phyloP scores from a whole-genome alignment of 2,113 vertebrate genomes.

The Campylomormyrus tamandua region DNA sequence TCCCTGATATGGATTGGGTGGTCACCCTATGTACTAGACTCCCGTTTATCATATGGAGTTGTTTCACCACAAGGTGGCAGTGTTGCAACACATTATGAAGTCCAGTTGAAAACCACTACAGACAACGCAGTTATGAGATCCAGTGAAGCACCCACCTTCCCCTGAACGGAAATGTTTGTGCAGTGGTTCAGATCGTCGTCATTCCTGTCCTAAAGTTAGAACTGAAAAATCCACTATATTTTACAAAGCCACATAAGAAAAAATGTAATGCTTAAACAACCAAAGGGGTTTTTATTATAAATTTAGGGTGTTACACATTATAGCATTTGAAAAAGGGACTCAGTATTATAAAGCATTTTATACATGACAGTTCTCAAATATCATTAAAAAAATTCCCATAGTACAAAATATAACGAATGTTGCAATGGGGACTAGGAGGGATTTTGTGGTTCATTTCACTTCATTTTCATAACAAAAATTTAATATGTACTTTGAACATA shows the following conservation, averaged over 20 bases:
- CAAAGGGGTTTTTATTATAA: not conserved
- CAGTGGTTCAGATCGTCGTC: not conserved
- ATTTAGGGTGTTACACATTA: not conserved
- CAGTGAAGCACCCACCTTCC: not conserved
- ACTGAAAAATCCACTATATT: not conserved
- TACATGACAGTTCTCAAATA: not conserved
- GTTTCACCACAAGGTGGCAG: conserved; percentile 37
- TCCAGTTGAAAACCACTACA: not conserved
- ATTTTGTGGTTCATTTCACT: not conserved
- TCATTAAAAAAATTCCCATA: not conserved
- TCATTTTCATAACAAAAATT: not conserved
- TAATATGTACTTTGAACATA: not conserved
- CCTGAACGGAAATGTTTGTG: not conserved
- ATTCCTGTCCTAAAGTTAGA: not conserved
- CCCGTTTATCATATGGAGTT: not conserved
- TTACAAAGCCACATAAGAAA: not conserved
- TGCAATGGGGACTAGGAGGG: not conserved
- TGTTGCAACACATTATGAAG: not conserved
- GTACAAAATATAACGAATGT: not conserved
- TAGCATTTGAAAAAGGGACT: not conserved
- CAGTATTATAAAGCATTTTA: not conserved
- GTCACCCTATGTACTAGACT: not conserved
- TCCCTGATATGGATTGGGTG: too few relatives aligned
- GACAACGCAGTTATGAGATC: not conserved
- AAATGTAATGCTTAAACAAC: not conserved